Evolutionary conservation across 2,113 vertebrate species (phyloP).

Genomic region (Ranitomeya imitator): DNA sequence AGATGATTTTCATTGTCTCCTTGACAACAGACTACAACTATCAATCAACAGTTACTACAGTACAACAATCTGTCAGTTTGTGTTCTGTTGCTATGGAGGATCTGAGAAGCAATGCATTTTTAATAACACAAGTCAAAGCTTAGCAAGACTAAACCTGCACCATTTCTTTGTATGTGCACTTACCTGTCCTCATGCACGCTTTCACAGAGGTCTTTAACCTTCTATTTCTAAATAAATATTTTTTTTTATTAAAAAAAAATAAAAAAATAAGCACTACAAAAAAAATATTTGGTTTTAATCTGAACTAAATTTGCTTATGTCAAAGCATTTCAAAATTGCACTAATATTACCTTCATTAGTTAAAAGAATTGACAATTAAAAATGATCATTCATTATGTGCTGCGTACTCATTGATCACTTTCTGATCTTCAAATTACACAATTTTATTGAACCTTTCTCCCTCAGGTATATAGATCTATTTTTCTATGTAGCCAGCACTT

Average conservation of each 20-base stretch:
- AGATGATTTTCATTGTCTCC: too few species aligned
- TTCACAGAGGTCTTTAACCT: background rate
- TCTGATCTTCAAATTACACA: background rate
- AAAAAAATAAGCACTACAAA: background rate
- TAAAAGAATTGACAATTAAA: background rate
- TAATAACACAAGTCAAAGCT: background rate
- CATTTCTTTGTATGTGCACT: background rate
- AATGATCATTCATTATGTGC: background rate
- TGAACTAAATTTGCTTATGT: background rate
- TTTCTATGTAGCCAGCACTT: constrained; percentile 6
- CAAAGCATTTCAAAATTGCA: background rate
- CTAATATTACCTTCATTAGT: background rate
- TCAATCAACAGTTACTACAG: too few species aligned
- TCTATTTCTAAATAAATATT: background rate
- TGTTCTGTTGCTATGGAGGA: background rate
- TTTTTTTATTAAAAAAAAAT: background rate
- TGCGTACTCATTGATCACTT: background rate
- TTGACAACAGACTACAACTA: too few species aligned
- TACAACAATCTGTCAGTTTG: background rate
- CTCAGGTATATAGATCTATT: background rate
- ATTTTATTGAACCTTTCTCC: background rate
- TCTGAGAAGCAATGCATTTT: background rate
- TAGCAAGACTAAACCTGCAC: background rate
- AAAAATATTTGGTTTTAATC: background rate
- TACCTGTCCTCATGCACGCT: background rate